These are phyloP conservation scores for Drosophila parthenogenetica DNA, from an alignment of 2,888 invertebrate genomes.

Conservation along the genomic window DNA sequence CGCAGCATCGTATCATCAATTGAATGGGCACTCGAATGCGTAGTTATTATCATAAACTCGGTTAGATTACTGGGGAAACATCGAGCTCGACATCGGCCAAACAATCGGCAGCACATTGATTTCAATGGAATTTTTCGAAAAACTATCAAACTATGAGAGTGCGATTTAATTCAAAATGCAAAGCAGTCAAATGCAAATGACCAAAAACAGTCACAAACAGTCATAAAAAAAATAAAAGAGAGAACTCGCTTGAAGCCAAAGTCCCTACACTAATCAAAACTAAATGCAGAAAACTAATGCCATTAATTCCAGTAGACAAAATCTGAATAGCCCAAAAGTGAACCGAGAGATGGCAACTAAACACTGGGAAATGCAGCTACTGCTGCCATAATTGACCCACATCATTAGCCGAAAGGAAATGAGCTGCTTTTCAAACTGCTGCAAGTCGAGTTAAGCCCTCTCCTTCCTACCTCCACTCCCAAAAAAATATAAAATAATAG, in stretches of 20 bases:
- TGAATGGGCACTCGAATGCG: slow-evolving; percentile 37
- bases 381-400: slow-evolving; percentile 78
- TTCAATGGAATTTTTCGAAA: slow-evolving; percentile 35
- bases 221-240: not conserved
- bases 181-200: slow-evolving; percentile 62
- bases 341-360: slow-evolving; percentile 36
- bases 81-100: slow-evolving; percentile 19
- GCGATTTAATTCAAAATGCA: slow-evolving; percentile 34
- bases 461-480: too few relatives aligned
- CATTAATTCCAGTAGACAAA: slow-evolving; percentile 81
- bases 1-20: slow-evolving; percentile 37
- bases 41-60: slow-evolving; percentile 47
- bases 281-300: slow-evolving; percentile 80
- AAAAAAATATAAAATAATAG: slow-evolving; percentile 25
- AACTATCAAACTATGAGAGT: slow-evolving; percentile 32
- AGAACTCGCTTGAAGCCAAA: slow-evolving; percentile 23
- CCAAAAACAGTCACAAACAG: slow-evolving; percentile 21
- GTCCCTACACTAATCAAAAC: slow-evolving; percentile 73
- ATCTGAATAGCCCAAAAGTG: slow-evolving; percentile 67
- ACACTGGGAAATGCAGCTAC: slow-evolving; percentile 34
- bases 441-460: slow-evolving; percentile 55
- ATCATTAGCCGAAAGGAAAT: slow-evolving; percentile 79
- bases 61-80: slow-evolving; percentile 14
- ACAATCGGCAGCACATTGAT: slow-evolving; percentile 71
- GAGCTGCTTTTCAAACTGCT: slow-evolving; percentile 70